Base-by-base conservation (phyloP, 2,888 invertebrate genomes). In the Rhorus exstirpatorius region DNA sequence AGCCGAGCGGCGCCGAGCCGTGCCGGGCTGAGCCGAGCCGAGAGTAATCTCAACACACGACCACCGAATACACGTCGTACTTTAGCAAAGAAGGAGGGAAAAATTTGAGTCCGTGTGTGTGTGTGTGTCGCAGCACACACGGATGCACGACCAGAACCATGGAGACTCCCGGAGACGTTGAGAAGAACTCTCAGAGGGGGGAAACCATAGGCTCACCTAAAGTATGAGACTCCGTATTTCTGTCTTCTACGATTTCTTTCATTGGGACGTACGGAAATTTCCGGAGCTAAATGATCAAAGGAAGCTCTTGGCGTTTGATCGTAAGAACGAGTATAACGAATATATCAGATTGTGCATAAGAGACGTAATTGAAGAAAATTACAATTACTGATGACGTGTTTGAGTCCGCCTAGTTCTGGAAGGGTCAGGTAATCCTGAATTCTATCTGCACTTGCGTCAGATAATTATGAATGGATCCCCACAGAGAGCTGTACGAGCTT, bases 11-110 rank as follows among this genome's bases (percentile, higher is more conserved):
- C 14, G 86, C 85, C 82, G 87, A 79, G 86, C 85, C 82, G 87
- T 77, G 86, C 86, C 84, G 88, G 83, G 86, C 88, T 83, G 88
- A 86, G 89, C 88, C 83, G 87, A 86, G 88, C 85, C 85, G 87
- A 87, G 87, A 84, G 84, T 84, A 79, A 82, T 76, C 72, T 82
- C 81, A 74, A 55, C 74, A 79, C 77, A n/a, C n/a, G n/a, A n/a
- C n/a, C n/a, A n/a, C n/a, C n/a, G 31, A 31, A 19, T 10, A 26
- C 31, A 51, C 65, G 17, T 17, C 82, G 80, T 78, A 80, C 70
- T 65, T 60, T 68, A 10, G 38, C 38, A 38, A 4, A 58, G 44
- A 38, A 8, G 46, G 46, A 14, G 46, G 46, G 46, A 7, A 8
- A 46, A 46, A 14, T 17, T 46, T 17, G 46, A n/a, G 46, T 49